phyloP scores from a whole-genome alignment of 2,888 invertebrate species.

The Arctia plantaginis region DNA sequence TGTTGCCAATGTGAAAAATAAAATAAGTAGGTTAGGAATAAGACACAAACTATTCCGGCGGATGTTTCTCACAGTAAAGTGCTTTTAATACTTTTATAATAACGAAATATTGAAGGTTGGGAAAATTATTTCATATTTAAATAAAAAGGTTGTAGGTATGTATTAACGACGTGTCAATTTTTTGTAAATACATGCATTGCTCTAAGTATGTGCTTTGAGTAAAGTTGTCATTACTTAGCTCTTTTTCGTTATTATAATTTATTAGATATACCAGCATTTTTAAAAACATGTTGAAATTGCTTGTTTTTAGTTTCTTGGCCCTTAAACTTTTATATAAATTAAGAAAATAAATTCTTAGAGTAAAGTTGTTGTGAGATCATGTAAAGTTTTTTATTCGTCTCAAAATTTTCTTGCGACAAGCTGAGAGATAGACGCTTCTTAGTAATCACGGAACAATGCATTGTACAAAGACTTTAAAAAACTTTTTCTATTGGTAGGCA shows the following conservation, averaged over 20 bases:
- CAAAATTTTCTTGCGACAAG: conserved; percentile 19
- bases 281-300: background rate
- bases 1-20: conserved; percentile 32
- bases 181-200: background rate
- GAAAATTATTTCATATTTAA: conserved; percentile 2
- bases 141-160: background rate
- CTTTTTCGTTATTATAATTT: background rate
- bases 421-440: conserved; percentile 38
- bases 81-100: conserved; percentile 13
- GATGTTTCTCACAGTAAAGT: conserved; percentile 32
- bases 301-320: background rate
- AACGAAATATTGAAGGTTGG: conserved; percentile 20
- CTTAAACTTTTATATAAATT: background rate
- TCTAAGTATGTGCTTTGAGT: background rate
- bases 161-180: background rate
- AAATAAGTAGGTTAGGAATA: conserved; percentile 34
- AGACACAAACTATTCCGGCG: conserved; percentile 16
- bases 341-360: background rate
- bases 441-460: conserved; percentile 49
- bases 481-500: conserved; percentile 46
- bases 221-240: background rate
- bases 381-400: background rate
- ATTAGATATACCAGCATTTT: no score
- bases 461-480: conserved; percentile 27
- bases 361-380: background rate